Conservation (phyloP, 2,888 invertebrate genomes). For the Drosophila paranaensis region DNA sequence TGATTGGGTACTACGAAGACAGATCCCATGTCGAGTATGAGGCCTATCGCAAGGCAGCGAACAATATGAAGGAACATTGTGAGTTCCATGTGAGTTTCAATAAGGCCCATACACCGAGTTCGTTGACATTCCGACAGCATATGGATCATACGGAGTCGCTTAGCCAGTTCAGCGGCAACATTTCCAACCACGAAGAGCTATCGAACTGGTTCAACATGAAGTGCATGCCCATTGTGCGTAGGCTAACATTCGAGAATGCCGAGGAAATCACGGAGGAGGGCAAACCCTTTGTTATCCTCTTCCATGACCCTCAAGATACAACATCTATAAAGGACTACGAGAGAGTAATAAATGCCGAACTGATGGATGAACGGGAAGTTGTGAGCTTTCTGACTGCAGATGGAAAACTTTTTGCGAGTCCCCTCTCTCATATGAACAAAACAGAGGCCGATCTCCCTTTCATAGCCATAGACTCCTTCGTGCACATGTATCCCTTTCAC, state of each 20-base stretch:
- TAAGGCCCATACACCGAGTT: constrained; percentile 59
- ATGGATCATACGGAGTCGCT: constrained; percentile 89
- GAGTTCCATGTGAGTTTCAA: constrained; percentile 95
- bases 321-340: constrained; percentile 93
- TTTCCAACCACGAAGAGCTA: constrained; percentile 90
- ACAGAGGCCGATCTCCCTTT: constrained; percentile 93
- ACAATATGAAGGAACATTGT: constrained; percentile 95
- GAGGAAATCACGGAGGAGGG: constrained; percentile 99
- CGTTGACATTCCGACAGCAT: constrained; percentile 92
- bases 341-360: constrained; percentile 89
- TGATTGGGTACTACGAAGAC: constrained; percentile 94
- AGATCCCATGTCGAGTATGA: constrained; percentile 90
- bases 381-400: constrained; percentile 98
- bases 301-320: constrained; percentile 92
- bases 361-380: constrained; percentile 93
- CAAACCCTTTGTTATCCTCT: constrained; percentile 96
- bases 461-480: constrained; percentile 98
- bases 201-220: constrained; percentile 93
- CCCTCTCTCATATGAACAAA: constrained; percentile 97
- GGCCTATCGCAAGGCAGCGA: constrained; percentile 90
- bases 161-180: constrained; percentile 90
- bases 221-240: constrained; percentile 96
- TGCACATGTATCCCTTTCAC: constrained; percentile 98
- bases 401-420: constrained; percentile 96
- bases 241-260: constrained; percentile 99